Evolutionary conservation across 2,888 invertebrate species (phyloP).

Genomic region (Isoperla grammatica): DNA sequence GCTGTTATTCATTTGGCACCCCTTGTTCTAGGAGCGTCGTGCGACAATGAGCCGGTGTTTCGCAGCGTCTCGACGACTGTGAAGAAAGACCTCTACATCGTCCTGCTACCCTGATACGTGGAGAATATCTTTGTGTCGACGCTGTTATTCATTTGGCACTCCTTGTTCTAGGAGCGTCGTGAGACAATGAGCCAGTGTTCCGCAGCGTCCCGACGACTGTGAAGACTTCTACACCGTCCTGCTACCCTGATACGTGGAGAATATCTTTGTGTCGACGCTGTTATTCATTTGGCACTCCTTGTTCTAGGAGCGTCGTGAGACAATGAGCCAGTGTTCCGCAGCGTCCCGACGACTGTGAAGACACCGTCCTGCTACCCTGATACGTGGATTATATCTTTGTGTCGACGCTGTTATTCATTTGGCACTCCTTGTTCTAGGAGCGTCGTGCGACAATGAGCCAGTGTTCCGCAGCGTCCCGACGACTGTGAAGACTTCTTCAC

Average conservation of each 20-base stretch:
- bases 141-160: too few species aligned
- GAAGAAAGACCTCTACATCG: constrained; percentile 72
- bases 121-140: too few species aligned
- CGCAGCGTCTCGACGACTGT: constrained; percentile 67
- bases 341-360: constrained; percentile 68
- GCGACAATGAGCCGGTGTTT: constrained; percentile 44
- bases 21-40: background rate
- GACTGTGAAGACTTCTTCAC: constrained; percentile 66
- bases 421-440: constrained; percentile 1
- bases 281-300: too few species aligned
- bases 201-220: constrained; percentile 67
- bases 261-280: constrained; percentile 58
- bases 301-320: background rate
- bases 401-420: too few species aligned
- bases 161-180: background rate
- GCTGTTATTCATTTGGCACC: too few species aligned
- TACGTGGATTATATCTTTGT: constrained; percentile 62
- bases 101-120: constrained; percentile 70
- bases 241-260: constrained; percentile 70
- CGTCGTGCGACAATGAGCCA: constrained; percentile 34
- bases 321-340: constrained; percentile 50
- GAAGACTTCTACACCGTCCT: constrained; percentile 66
- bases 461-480: constrained; percentile 64
- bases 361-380: constrained; percentile 71
- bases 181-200: constrained; percentile 44